Evolutionary conservation across 1,140 invertebrate genomes (phyloP).

Genomic region (Portunus trituberculatus): DNA sequence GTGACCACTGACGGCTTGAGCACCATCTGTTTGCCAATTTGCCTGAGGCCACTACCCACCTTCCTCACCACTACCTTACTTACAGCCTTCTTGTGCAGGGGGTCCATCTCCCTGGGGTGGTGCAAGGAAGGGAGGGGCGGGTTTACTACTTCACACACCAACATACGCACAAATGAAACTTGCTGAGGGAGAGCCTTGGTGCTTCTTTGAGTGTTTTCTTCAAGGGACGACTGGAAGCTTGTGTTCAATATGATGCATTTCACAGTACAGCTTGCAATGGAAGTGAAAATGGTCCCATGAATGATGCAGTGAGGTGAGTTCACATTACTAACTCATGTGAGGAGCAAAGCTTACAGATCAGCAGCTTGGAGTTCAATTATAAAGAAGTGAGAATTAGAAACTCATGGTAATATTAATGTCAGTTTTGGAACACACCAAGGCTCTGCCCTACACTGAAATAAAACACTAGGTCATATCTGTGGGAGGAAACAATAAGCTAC

Average conservation of each 20-base stretch:
- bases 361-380: too few species aligned
- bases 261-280: too few species aligned
- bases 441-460: background rate
- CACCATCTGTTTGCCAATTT: slow-evolving; percentile 72
- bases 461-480: background rate
- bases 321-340: too few species aligned
- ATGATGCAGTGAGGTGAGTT: too few species aligned
- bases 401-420: too few species aligned
- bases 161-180: background rate
- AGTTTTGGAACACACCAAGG: background rate
- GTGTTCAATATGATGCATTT: too few species aligned
- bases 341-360: too few species aligned
- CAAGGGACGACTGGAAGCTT: too few species aligned
- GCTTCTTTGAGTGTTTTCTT: background rate
- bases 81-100: slow-evolving; percentile 53
- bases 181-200: background rate
- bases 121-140: background rate
- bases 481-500: background rate
- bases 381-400: too few species aligned
- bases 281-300: too few species aligned
- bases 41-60: slow-evolving; percentile 75
- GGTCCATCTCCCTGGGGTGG: slow-evolving; percentile 56
- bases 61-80: slow-evolving; percentile 74
- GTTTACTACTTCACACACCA: slow-evolving; percentile 31
- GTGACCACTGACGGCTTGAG: slow-evolving; percentile 71